Evolutionary conservation across 1,140 invertebrate genomes (phyloP).

Genomic region (Brachionus angularis): DNA sequence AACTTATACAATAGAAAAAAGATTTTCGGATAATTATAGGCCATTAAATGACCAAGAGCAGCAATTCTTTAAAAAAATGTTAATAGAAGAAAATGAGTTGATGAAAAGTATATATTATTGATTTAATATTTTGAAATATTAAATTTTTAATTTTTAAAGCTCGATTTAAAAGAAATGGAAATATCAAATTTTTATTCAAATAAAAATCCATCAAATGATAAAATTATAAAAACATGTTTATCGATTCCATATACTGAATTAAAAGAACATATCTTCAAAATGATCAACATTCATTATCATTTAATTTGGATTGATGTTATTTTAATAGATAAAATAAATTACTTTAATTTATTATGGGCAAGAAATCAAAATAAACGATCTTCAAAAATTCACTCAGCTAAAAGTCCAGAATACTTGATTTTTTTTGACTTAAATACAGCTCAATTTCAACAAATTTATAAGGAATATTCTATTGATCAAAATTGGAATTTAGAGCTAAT

Average conservation of each 20-base stretch:
- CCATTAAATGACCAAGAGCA: neutral
- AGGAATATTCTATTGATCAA: neutral
- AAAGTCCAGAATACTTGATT: neutral
- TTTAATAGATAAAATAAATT: neutral
- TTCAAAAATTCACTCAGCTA: neutral
- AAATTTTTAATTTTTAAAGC: neutral
- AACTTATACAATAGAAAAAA: neutral
- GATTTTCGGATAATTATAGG: neutral
- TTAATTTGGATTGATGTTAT: neutral
- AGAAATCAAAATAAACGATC: neutral
- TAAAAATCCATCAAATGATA: neutral
- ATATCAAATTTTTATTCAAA: neutral
- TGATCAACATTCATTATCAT: constrained; percentile 1
- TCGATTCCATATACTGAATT: neutral
- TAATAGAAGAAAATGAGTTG: neutral
- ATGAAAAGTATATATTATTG: neutral
- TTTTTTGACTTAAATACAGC: constrained; percentile 16
- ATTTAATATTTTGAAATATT: neutral
- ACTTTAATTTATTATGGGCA: constrained; percentile 11
- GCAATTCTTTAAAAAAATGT: neutral
- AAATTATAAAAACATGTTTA: neutral
- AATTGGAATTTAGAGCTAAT: neutral
- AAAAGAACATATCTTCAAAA: neutral
- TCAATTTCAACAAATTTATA: constrained; percentile 14
- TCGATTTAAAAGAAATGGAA: constrained; percentile 6